phyloP scores from a whole-genome alignment of 2,113 vertebrate species.

The Tamias sibiricus region DNA sequence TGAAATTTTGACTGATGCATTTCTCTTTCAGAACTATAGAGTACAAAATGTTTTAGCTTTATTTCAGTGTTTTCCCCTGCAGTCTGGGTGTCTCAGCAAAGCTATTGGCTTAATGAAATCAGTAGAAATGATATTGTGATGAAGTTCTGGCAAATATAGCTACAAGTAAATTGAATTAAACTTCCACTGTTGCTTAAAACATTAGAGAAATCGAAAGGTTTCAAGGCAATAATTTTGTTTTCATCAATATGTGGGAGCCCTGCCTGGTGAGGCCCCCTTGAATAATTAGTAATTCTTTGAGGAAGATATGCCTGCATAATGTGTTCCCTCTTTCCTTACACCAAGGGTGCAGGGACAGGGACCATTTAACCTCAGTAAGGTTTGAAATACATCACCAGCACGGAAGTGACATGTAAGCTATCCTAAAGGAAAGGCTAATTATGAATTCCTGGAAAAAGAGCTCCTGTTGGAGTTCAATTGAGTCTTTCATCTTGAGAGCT shows the following conservation, averaged over 20 bases:
- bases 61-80: neutral
- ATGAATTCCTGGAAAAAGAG: neutral
- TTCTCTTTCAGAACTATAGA: neutral
- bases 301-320: neutral
- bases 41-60: neutral
- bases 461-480: neutral
- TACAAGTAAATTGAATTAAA: conserved; percentile 5
- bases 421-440: conserved; percentile 14
- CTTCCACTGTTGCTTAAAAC: conserved; percentile 21
- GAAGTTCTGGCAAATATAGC: conserved; percentile 15
- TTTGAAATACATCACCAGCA: neutral
- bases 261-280: neutral
- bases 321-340: neutral
- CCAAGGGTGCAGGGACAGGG: neutral
- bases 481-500: neutral
- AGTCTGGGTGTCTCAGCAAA: neutral
- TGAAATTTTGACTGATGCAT: conserved; percentile 12
- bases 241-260: neutral
- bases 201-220: neutral
- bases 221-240: neutral
- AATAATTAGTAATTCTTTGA: neutral
- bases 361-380: neutral
- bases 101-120: conserved; percentile 14
- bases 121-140: neutral
- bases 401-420: neutral